phyloP scores from a whole-genome alignment of 2,113 vertebrate species.

The Orthonyx spaldingii region DNA sequence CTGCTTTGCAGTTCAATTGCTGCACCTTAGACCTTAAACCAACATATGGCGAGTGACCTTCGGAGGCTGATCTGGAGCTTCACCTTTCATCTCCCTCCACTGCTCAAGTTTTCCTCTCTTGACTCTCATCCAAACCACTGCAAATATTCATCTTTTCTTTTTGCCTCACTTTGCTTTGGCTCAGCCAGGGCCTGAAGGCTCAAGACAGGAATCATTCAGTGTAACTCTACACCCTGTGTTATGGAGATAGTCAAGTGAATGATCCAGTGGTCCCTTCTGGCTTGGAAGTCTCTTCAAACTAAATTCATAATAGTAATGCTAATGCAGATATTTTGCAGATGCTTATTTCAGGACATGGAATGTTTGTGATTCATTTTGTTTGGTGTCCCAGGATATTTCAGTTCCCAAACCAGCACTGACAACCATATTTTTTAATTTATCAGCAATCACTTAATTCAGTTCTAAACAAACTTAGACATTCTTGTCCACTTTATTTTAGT shows the following conservation, averaged over 20 bases:
- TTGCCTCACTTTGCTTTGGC: not conserved
- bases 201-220: not conserved
- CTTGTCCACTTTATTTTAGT: not conserved
- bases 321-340: not conserved
- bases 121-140: not conserved
- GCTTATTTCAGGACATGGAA: not conserved
- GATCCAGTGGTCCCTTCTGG: not conserved
- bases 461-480: not conserved
- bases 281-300: not conserved
- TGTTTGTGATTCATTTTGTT: not conserved
- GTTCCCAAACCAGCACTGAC: not conserved
- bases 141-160: not conserved
- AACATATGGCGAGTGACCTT: not conserved
- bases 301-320: not conserved
- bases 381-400: not conserved
- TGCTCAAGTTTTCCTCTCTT: not conserved
- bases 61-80: not conserved
- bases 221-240: not conserved
- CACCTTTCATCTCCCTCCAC: not conserved
- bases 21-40: not conserved
- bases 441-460: not conserved
- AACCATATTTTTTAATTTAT: not conserved
- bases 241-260: not conserved
- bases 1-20: not conserved
- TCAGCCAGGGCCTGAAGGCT: not conserved